Percentiles rank a stretch among this genome's conserved stretches.
phyloP scores from a whole-genome alignment of 2,113 vertebrate species.

The Seriola rivoliana region DNA sequence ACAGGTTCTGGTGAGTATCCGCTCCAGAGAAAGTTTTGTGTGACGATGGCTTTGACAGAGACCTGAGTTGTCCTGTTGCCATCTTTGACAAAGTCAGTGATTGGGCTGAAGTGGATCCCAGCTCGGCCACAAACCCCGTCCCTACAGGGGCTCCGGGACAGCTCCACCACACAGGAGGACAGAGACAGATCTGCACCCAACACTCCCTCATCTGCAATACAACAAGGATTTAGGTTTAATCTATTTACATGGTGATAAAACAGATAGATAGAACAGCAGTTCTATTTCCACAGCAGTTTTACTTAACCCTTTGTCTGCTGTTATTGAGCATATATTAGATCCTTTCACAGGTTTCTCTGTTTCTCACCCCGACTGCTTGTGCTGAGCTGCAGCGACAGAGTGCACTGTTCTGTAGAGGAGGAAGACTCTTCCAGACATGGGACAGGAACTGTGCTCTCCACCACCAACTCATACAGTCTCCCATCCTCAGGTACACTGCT shows the following conservation, averaged over 20 bases:
- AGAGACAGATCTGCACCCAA: conserved; percentile 87
- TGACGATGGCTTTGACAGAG: conserved; percentile 81
- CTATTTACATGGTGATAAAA: not conserved
- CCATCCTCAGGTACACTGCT: conserved; percentile 88
- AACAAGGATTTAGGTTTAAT: not conserved
- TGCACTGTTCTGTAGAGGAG: conserved; percentile 81
- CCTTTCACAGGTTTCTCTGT: too few relatives aligned
- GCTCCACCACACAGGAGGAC: conserved; percentile 89
- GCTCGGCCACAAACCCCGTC: conserved; percentile 84
- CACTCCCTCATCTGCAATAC: conserved; percentile 62
- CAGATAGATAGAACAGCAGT: too few relatives aligned
- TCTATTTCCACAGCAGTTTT: too few relatives aligned
- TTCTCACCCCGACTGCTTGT: conserved; percentile 86
- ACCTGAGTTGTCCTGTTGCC: conserved; percentile 87
- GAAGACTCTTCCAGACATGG: conserved; percentile 78
- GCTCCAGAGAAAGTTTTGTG: conserved; percentile 89
- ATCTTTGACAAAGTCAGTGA: conserved; percentile 87
- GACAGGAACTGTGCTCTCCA: conserved; percentile 90
- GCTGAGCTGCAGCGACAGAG: conserved; percentile 85
- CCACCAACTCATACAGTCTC: conserved; percentile 81
- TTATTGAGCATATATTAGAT: too few relatives aligned
- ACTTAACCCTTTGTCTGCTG: too few relatives aligned
- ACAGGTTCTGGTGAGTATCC: conserved; percentile 85
- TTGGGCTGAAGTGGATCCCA: conserved; percentile 84
- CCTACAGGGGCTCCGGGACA: conserved; percentile 81